Evolutionary conservation across 2,113 vertebrate species (phyloP).

Genomic region (Amphiprion ocellaris): DNA sequence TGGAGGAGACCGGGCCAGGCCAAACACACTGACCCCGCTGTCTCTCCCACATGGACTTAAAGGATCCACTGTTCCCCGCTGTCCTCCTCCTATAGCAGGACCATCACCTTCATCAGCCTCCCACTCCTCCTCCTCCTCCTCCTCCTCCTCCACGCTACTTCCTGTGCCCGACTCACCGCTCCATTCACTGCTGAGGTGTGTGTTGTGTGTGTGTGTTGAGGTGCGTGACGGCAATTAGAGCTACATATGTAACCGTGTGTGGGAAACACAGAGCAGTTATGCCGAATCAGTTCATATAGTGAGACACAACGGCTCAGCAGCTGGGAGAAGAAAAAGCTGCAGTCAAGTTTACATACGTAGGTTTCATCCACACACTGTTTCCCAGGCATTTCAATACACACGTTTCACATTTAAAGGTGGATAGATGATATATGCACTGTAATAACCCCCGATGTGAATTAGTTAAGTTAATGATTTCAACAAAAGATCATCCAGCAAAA

Average conservation of each 20-base stretch:
- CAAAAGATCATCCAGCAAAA: too few relatives aligned
- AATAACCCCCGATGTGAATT: too few relatives aligned
- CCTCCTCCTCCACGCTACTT: conserved; percentile 43
- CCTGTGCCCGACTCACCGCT: conserved; percentile 50
- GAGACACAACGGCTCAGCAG: not conserved
- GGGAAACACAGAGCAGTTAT: conserved; percentile 44
- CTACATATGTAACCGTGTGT: conserved; percentile 55
- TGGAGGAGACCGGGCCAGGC: conserved; percentile 65
- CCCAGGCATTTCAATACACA: too few relatives aligned
- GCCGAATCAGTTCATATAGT: not conserved
- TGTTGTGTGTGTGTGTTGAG: not conserved
- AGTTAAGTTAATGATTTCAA: too few relatives aligned
- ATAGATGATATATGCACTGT: too few relatives aligned
- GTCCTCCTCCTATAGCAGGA: conserved; percentile 57
- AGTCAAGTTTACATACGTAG: too few relatives aligned
- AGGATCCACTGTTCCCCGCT: conserved; percentile 80
- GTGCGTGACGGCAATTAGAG: conserved; percentile 65
- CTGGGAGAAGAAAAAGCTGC: not conserved
- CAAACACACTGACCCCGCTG: conserved; percentile 84
- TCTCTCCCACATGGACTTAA: conserved; percentile 76
- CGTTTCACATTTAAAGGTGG: too few relatives aligned
- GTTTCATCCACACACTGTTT: too few relatives aligned
- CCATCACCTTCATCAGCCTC: conserved; percentile 58
- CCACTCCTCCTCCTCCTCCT: conserved; percentile 33
- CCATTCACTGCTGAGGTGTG: conserved; percentile 46